phyloP scores from a whole-genome alignment of 2,888 invertebrate genomes.

The Heteropelma amictum region DNA sequence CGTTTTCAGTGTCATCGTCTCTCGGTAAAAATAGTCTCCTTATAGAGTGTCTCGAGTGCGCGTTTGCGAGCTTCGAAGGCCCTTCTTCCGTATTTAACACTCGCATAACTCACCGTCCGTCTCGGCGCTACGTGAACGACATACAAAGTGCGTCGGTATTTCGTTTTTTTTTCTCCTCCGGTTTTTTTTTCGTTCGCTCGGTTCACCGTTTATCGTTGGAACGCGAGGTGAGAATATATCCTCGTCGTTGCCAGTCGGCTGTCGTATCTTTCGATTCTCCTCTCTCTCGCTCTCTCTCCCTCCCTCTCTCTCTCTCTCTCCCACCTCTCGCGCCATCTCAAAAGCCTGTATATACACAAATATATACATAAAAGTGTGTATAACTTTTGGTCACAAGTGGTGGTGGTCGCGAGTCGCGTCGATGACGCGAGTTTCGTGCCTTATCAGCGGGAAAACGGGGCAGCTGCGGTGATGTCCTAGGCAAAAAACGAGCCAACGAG shows the following conservation, averaged over 20 bases:
- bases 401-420: constrained; percentile 38
- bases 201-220: constrained; percentile 28
- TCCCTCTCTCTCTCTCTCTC: constrained; percentile 45
- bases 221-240: constrained; percentile 47
- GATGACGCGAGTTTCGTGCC: constrained; percentile 67
- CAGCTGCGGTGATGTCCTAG: constrained; percentile 54
- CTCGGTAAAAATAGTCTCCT: constrained; percentile 11
- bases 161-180: neutral
- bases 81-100: constrained; percentile 43
- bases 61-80: neutral
- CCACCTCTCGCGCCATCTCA: constrained; percentile 54
- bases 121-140: constrained; percentile 46
- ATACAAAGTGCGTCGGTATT: constrained; percentile 35
- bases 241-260: constrained; percentile 1
- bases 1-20: constrained; percentile 1
- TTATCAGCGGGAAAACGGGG: constrained; percentile 64
- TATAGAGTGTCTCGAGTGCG: neutral
- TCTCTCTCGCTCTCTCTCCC: constrained; percentile 3
- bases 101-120: constrained; percentile 34
- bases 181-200: neutral
- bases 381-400: constrained; percentile 45
- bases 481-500: constrained; percentile 54
- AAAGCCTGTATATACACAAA: too few species aligned
- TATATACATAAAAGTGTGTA: too few species aligned
- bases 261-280: too few species aligned